Conservation (phyloP, 2,888 invertebrate species). For the Dynastes maya region DNA sequence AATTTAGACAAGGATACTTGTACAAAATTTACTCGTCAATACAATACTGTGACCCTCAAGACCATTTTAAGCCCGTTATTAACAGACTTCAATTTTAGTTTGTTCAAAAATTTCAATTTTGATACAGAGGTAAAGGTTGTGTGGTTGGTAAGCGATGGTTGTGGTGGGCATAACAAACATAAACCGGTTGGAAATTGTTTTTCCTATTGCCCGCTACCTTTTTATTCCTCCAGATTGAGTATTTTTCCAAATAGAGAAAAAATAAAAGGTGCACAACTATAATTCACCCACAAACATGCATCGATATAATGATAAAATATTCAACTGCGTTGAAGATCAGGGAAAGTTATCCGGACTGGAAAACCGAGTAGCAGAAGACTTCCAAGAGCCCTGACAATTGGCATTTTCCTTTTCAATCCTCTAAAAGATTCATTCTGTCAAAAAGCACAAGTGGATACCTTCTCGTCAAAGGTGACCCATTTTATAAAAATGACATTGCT, state of each 20-base stretch:
- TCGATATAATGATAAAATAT: conserved; percentile 35
- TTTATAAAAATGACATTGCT: conserved; percentile 48
- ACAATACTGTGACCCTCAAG: no score
- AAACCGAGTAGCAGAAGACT: conserved; percentile 9
- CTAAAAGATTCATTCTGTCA: neutral
- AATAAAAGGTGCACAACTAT: neutral
- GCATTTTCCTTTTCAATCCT: conserved; percentile 46
- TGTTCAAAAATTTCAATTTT: no score
- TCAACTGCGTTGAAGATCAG: conserved; percentile 49
- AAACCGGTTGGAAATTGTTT: conserved; percentile 17
- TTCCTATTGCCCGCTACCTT: conserved; percentile 18
- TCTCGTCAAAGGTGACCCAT: conserved; percentile 38
- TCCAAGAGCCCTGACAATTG: conserved; percentile 41
- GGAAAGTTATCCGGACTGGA: conserved; percentile 39
- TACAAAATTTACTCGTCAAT: no score
- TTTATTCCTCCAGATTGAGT: conserved; percentile 18
- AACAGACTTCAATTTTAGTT: no score
- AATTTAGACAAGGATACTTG: no score
- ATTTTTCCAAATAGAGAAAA: neutral
- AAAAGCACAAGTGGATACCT: neutral
- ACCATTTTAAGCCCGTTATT: no score
- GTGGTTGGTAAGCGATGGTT: no score
- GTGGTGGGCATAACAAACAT: no score
- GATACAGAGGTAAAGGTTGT: no score
- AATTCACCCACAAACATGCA: neutral